These are phyloP conservation scores for Arbacia lixula DNA, from an alignment of 53 echinoderm and acorn worm genomes.

Conservation along the genomic window DNA sequence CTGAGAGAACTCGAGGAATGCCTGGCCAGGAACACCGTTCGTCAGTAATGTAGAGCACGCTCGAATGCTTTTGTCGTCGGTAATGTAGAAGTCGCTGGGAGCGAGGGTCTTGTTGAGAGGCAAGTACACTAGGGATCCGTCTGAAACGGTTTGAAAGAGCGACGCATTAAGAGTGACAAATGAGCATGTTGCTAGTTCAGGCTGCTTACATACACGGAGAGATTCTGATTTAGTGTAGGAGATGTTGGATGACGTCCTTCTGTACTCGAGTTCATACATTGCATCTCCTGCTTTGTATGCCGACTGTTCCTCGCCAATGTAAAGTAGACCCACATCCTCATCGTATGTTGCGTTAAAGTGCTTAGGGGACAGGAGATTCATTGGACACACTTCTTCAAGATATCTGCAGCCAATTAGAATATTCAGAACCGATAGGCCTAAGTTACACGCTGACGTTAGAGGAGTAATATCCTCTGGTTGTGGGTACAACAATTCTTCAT, in stretches of 20 bases:
- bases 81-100: constrained; percentile 1
- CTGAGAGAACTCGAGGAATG: not conserved
- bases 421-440: too few species aligned
- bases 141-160: not conserved
- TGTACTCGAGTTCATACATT: constrained; percentile 1
- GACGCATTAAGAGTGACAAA: not conserved
- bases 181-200: not conserved
- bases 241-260: not conserved
- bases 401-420: too few species aligned
- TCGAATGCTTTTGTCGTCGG: too few species aligned
- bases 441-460: too few species aligned
- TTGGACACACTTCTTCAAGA: too few species aligned
- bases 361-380: too few species aligned
- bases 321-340: too few species aligned
- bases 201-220: not conserved
- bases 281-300: not conserved
- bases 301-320: too few species aligned
- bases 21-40: not conserved
- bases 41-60: not conserved
- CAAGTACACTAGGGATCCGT: constrained; percentile 5
- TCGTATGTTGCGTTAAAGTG: too few species aligned
- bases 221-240: not conserved
- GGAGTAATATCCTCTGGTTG: too few species aligned
- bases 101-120: not conserved
- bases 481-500: too few species aligned